Evolutionary conservation across 2,113 vertebrate genomes (phyloP), one percentile per base, ranked within the genome.

Genomic region (Haliaeetus leucogaster): DNA sequence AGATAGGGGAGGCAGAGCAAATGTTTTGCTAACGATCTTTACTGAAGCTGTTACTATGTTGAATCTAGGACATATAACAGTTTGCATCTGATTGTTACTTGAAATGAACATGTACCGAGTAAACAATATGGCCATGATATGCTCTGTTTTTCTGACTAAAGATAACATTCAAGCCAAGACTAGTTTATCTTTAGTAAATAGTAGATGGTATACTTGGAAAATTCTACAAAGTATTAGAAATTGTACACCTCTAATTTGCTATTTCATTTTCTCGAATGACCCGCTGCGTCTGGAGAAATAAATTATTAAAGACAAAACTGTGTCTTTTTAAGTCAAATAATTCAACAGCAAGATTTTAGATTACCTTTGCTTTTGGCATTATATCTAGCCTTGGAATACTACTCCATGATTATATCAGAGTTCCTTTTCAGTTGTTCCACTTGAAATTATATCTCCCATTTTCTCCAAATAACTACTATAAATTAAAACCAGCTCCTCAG

Each of bases 371-470:
- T 93, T 97, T 91, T 53, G 91, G 82, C 81, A 71, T 96, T 83
- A 7, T 68, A 81, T 66, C 70, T 95, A 86, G 61, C 23, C 80
- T 86, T 95, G 85, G 89, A 97, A 79, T 93, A 63, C 52, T 71
- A 62, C n/a, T 78, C 86, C 38, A 2, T 95, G 87, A 95, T 96
- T 94, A 61, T 86, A 83, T 82, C 68, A 67, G 83, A 73, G 56
- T 89, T 97, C 58, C 93, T 95, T 78, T 96, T 94, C 89, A 86
- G 82, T 86, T 96, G 77, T 88, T 96, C 82, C 93, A 85, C 91
- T 96, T 96, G 94, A 97, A 98, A 97, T 89, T 50, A 45, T 93
- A 96, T 96, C 90, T 97, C 72, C 92, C 53, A 86, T 97, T 97
- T 97, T 95, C 68, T 93, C 82, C 43, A 95, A 77, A 92, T 93